Conservation (phyloP, 2,888 invertebrate species). For the Drosophila phalerata region DNA sequence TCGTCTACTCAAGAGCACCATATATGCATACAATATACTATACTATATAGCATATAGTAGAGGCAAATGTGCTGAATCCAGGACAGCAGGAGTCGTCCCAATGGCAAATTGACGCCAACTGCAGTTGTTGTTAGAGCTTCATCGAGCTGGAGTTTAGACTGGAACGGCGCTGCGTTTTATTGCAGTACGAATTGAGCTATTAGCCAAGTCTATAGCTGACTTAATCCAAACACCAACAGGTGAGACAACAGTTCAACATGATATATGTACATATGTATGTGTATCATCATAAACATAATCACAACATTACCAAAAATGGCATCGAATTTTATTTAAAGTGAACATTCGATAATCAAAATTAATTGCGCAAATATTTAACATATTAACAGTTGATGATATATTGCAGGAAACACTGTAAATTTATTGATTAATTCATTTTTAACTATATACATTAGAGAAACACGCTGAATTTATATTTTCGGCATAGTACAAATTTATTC, state of each 20-base stretch:
- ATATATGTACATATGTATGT: background rate
- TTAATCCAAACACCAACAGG: conserved; percentile 20
- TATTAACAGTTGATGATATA: too few species aligned
- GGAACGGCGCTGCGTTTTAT: conserved; percentile 57
- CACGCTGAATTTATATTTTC: too few species aligned
- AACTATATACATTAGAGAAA: too few species aligned
- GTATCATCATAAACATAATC: background rate
- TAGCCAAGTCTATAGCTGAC: conserved; percentile 49
- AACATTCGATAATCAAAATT: background rate
- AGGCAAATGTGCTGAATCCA: conserved; percentile 36
- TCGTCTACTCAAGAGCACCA: conserved; percentile 3
- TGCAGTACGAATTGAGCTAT: conserved; percentile 72
- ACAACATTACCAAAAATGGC: background rate
- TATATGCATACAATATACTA: conserved; percentile 10
- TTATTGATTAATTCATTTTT: too few species aligned
- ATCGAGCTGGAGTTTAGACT: background rate
- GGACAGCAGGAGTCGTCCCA: conserved; percentile 38
- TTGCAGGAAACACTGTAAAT: too few species aligned
- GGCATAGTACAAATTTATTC: too few species aligned
- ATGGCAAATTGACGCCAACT: conserved; percentile 45
- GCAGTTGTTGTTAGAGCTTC: conserved; percentile 18
- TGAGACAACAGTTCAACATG: conserved; percentile 7
- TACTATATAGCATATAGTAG: background rate
- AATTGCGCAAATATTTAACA: background rate
- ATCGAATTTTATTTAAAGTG: background rate